Evolutionary conservation across 2,113 vertebrate genomes (phyloP).

Genomic region (Cryptomyrus ogoouensis): DNA sequence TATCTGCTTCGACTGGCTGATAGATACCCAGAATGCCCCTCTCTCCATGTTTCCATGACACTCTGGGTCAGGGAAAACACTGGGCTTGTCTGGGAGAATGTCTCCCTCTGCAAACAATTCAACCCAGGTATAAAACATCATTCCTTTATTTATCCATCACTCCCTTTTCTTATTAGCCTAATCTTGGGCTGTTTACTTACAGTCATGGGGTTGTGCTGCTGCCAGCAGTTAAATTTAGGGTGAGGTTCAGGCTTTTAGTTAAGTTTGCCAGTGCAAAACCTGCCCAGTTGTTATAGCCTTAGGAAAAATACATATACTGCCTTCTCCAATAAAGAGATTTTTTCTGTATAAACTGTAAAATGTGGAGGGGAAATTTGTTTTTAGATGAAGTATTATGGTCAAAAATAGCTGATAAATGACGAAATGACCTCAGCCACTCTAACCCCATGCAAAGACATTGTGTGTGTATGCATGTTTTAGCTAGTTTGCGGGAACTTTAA

Average conservation of each 20-base stretch:
- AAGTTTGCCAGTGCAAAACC: not conserved
- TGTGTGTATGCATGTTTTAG: not conserved
- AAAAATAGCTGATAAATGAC: not conserved
- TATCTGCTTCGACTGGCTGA: constrained; percentile 57
- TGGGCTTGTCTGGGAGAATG: constrained; percentile 38
- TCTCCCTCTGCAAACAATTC: constrained; percentile 51
- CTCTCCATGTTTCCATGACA: constrained; percentile 36
- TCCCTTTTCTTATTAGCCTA: not conserved
- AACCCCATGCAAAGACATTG: not conserved
- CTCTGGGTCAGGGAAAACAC: constrained; percentile 54
- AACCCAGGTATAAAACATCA: constrained; percentile 51
- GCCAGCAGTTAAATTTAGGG: not conserved
- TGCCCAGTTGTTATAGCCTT: not conserved
- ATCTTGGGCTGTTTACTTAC: not conserved
- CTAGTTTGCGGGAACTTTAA: not conserved
- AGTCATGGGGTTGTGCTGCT: not conserved
- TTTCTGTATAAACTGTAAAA: not conserved
- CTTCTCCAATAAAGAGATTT: not conserved
- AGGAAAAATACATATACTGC: not conserved
- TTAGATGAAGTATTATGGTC: not conserved
- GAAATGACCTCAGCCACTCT: not conserved
- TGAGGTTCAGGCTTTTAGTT: not conserved
- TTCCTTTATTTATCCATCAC: not conserved
- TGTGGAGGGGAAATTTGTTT: not conserved
- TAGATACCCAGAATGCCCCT: constrained; percentile 35